These are phyloP conservation scores for Sturnira hondurensis DNA, from an alignment of 2,113 vertebrate genomes.

Conservation along the genomic window DNA sequence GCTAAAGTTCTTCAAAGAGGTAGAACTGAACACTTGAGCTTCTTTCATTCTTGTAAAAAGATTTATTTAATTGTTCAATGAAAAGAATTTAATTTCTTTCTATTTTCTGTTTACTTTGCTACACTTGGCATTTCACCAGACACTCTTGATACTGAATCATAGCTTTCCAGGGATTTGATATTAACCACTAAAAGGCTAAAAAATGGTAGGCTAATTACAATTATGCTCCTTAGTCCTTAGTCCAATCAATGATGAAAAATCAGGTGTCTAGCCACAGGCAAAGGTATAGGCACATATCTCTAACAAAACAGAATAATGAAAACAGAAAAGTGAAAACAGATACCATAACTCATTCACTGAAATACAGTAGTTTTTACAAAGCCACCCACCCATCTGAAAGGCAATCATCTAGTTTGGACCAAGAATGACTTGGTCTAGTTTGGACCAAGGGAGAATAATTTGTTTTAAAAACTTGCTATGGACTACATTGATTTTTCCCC, in stretches of 20 bases:
- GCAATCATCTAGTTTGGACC: not conserved
- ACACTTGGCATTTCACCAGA: not conserved
- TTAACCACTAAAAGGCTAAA: conserved; percentile 12
- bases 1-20: not conserved
- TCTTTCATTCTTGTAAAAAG: not conserved
- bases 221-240: conserved; percentile 36
- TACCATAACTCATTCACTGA: not conserved
- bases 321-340: not conserved
- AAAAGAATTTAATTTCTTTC: conserved; percentile 6
- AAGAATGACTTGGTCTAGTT: not conserved
- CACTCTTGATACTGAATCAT: not conserved
- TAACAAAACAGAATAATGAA: not conserved
- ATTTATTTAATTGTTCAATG: not conserved
- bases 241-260: not conserved
- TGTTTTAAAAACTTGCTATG: not conserved
- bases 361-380: not conserved
- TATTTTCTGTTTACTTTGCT: conserved; percentile 32
- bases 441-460: not conserved
- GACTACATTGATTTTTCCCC: not conserved
- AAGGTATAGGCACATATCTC: not conserved
- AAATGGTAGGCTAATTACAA: conserved; percentile 40
- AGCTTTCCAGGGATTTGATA: not conserved
- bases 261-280: not conserved
- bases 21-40: not conserved
- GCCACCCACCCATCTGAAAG: not conserved